Base-by-base conservation (phyloP, 2,113 vertebrate genomes). In the Scomber scombrus region DNA sequence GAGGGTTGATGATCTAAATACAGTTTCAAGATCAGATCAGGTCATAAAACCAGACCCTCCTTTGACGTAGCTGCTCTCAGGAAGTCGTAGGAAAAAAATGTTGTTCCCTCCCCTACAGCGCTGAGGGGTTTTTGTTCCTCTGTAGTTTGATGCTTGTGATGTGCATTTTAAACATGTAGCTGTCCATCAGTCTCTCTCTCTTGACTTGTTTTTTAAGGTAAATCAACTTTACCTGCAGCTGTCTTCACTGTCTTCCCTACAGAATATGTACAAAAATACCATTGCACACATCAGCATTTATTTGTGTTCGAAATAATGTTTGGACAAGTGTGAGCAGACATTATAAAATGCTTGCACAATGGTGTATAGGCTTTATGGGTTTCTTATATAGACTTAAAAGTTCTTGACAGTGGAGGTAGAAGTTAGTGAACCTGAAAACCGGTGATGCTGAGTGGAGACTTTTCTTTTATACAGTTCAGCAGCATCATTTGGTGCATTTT, bases 351-450 rank as follows among this genome's bases (percentile, higher is more conserved):
- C 66, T 63, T 50, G 51, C 56, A 80, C 60, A 81, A 75, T 34
- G 16, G 3, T 71, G 47, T 56, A 62, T 52, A 15, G 18, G 19
- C 46, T 83, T 71, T 72, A 73, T 64, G 75, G 26, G 64, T 66
- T 84, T 63, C 51, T 78, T 46, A 45, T 71, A 31, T 49, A 62
- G 23, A 71, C 61, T 56, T 82, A 56, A 71, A 82, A 47, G 43
- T 66, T 75, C 71, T 69, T 69, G 69, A 84, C 65, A 63, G 61
- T 40, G 26, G 74, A 84, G 71, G 23, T 67, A 68, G 60, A 82
- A 26, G 46, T 67, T 54, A 68, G 68, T 58, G 55, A 46, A 71
- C 29, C 68, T 81, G 78, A 81, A 84, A 87, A 81, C 46, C 15
- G 57, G 47, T 23, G 5, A 70, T 80, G 77, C 73, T 80, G 81